Percentiles rank a stretch among this genome's conserved stretches.
Evolutionary conservation across 2,797 vertebrate species (phyloP).

Genomic region (Hybognathus amarus): DNA sequence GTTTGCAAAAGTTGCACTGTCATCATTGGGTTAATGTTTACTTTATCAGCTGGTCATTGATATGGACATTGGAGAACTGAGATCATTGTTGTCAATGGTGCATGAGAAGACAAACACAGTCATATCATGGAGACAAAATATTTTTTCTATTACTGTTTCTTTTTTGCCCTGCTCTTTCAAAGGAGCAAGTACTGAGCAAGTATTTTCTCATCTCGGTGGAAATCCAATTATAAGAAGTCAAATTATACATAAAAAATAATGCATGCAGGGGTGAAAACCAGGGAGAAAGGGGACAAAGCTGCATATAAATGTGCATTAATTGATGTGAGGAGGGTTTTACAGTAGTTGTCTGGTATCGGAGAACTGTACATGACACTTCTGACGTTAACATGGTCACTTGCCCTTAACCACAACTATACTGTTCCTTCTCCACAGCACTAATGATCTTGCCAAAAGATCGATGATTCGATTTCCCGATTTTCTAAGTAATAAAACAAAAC

Average conservation of each 20-base stretch:
- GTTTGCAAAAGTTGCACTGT: constrained; percentile 20
- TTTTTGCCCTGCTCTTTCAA: not conserved
- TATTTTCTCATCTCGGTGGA: constrained; percentile 19
- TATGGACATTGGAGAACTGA: not conserved
- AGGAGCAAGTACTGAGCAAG: constrained; percentile 36
- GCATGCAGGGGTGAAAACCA: constrained; percentile 14
- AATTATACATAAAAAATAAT: constrained; percentile 19
- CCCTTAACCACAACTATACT: not conserved
- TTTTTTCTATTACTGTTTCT: constrained; percentile 9
- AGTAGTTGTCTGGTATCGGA: constrained; percentile 8
- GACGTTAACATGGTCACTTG: constrained; percentile 62
- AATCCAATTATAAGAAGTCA: constrained; percentile 32
- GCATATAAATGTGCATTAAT: constrained; percentile 35
- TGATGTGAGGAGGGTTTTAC: constrained; percentile 7
- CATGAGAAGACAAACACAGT: not conserved
- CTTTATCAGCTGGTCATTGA: not conserved
- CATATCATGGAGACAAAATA: not conserved
- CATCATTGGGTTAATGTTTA: not conserved
- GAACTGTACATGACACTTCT: constrained; percentile 50
- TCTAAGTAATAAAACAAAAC: not conserved
- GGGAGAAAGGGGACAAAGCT: not conserved
- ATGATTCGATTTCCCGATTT: not conserved
- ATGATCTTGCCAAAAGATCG: constrained; percentile 10
- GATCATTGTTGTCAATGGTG: not conserved
- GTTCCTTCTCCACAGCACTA: constrained; percentile 5